A percentile compares a stretch with the other conserved stretches of the same genome.
Conservation (phyloP, 2,888 invertebrate genomes). For the Mystacides longicornis region DNA sequence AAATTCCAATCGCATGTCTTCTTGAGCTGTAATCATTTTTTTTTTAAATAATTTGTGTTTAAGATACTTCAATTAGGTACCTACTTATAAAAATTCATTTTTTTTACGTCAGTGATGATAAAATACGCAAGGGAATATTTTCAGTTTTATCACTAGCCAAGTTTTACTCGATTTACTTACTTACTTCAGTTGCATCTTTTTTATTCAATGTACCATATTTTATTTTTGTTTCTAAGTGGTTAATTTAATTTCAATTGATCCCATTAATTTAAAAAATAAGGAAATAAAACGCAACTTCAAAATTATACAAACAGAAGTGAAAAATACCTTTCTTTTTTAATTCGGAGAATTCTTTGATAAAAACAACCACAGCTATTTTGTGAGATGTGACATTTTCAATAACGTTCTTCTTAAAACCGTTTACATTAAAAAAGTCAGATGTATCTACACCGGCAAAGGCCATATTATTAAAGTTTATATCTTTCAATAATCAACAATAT, state of each 20-base stretch:
- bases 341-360: slow-evolving; percentile 68
- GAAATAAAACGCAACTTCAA: background rate
- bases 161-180: slow-evolving; percentile 7
- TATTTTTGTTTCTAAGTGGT: background rate
- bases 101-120: no score
- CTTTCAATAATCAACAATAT: no score
- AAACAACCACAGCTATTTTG: slow-evolving; percentile 67
- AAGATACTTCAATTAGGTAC: no score
- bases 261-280: background rate
- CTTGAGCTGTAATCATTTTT: slow-evolving; percentile 42
- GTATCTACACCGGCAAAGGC: slow-evolving; percentile 33
- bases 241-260: background rate
- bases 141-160: no score
- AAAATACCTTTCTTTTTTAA: slow-evolving; percentile 47
- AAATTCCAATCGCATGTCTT: slow-evolving; percentile 39
- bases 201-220: slow-evolving; percentile 4
- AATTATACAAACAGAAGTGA: slow-evolving; percentile 6
- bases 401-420: slow-evolving; percentile 36
- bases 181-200: slow-evolving; percentile 8
- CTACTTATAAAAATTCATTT: no score
- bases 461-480: no score
- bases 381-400: slow-evolving; percentile 69
- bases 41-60: no score
- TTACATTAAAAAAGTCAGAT: slow-evolving; percentile 39
- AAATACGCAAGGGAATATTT: no score